Evolutionary conservation across 2,888 invertebrate genomes (phyloP).

Genomic region (Sesamia inferens): DNA sequence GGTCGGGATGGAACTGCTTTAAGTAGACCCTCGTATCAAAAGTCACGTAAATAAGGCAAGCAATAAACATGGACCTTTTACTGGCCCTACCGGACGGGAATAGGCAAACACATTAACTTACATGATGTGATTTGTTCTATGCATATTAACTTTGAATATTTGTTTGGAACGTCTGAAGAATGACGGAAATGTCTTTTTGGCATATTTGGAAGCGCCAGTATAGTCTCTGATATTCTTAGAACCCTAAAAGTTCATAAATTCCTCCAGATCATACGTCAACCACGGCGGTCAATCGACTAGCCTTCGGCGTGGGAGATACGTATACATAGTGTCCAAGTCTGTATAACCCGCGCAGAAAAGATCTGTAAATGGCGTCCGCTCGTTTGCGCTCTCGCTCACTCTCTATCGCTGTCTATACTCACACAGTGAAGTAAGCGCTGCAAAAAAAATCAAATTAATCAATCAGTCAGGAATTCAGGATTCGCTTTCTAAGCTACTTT

Average conservation of each 20-base stretch:
- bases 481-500: too few relatives aligned
- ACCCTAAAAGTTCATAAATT: background rate
- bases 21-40: slow-evolving; percentile 67
- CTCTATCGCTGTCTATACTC: too few relatives aligned
- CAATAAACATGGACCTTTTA: slow-evolving; percentile 64
- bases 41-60: slow-evolving; percentile 68
- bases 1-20: slow-evolving; percentile 55
- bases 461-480: too few relatives aligned
- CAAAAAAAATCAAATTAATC: too few relatives aligned
- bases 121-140: slow-evolving; percentile 42
- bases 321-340: too few relatives aligned
- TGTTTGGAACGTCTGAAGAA: background rate
- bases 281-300: too few relatives aligned
- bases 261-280: too few relatives aligned
- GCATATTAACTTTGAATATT: slow-evolving; percentile 1
- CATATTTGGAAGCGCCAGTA: background rate
- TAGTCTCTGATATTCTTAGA: background rate
- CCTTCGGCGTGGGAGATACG: too few relatives aligned
- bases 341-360: too few relatives aligned
- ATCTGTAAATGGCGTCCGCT: too few relatives aligned
- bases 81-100: slow-evolving; percentile 62
- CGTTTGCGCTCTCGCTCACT: too few relatives aligned
- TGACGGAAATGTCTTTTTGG: background rate
- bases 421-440: too few relatives aligned
- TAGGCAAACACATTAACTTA: slow-evolving; percentile 56